Evolutionary conservation across 2,888 invertebrate genomes (phyloP), one percentile per base, ranked within the genome.

Genomic region (Chaitophorus viminalis): DNA sequence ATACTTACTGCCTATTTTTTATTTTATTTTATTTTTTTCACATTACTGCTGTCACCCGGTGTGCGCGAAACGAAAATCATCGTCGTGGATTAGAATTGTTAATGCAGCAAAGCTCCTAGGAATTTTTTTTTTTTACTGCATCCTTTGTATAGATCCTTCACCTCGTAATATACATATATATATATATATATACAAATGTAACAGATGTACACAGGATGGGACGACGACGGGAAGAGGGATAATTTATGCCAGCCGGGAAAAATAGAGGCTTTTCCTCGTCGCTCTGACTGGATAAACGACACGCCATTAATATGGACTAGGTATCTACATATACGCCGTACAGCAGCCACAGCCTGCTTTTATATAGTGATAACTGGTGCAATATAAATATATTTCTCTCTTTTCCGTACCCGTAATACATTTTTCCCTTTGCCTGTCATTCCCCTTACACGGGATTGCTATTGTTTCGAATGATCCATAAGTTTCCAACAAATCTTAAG

Each of bases 241-340:
- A 82, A 82, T 82, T 82, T 82, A 82, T 82, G 74, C 74, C 33
- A 54, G 36, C 36, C 82, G n/a, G 36, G 82, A 74, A 82, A 82
- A 82, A 82, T 54, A 54, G 33, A 82, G 74, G 72, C 54, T 74
- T 82, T 70, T 52, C 33, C 74, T 74, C 33, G 52, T 74, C 82
- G 52, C 82, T 29, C 9, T 33, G n/a, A 54, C 82, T 54, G 82
- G 82, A 74, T 82, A 82, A 82, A 82, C 82, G 82, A 82, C 82
- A 74, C 74, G 82, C 54, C 74, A 82, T 82, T 82, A 82, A 74
- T 82, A 82, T 74, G 82, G 82, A 72, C 82, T 72, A n/a, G n/a
- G n/a, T n/a, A 54, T 54, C 9, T 36, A 65, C 65, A 65, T 65
- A 70, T 65, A 31, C 70, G 60, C 68, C 33, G n/a, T 11, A 25